These are phyloP conservation scores for Gobius niger DNA, from an alignment of 2,113 vertebrate genomes.

Conservation along the genomic window DNA sequence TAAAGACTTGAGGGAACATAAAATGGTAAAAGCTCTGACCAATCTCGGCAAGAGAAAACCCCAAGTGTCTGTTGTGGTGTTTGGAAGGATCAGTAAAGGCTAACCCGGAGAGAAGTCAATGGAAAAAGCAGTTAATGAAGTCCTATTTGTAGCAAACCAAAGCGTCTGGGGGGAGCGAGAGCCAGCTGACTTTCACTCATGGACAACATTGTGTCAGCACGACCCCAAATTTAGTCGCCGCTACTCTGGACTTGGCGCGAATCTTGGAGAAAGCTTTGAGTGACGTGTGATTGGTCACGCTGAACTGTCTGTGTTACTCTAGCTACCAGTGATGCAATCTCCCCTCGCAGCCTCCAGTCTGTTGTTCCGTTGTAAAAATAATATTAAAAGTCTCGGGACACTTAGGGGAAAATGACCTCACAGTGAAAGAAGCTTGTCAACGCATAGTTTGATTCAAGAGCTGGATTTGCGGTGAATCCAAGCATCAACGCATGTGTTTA, in stretches of 20 bases:
- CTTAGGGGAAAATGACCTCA: slow-evolving; percentile 58
- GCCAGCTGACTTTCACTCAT: slow-evolving; percentile 9
- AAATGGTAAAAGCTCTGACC: slow-evolving; percentile 55
- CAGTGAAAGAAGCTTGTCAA: slow-evolving; percentile 30
- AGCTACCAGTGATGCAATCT: slow-evolving; percentile 66
- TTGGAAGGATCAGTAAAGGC: slow-evolving; percentile 31
- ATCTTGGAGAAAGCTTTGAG: slow-evolving; percentile 60
- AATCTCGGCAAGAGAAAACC: slow-evolving; percentile 41
- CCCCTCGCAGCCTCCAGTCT: slow-evolving; percentile 51
- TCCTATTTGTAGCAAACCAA: slow-evolving; percentile 31
- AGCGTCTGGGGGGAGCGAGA: slow-evolving; percentile 36
- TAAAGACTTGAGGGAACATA: slow-evolving; percentile 56
- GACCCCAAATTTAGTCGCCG: slow-evolving; percentile 22
- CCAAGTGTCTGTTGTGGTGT: slow-evolving; percentile 24
- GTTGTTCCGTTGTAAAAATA: slow-evolving; percentile 66
- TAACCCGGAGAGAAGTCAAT: slow-evolving; percentile 21
- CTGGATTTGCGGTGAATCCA: no score
- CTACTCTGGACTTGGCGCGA: slow-evolving; percentile 29
- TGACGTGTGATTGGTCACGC: slow-evolving; percentile 40
- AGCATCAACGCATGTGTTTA: no score
- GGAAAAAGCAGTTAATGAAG: slow-evolving; percentile 24
- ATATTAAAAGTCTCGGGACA: slow-evolving; percentile 11
- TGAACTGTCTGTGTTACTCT: slow-evolving; percentile 45
- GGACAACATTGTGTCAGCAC: slow-evolving; percentile 9
- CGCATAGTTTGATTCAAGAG: neutral